phyloP scores from a whole-genome alignment of 2,113 vertebrate genomes.

The Campylorhamphus procurvoides region DNA sequence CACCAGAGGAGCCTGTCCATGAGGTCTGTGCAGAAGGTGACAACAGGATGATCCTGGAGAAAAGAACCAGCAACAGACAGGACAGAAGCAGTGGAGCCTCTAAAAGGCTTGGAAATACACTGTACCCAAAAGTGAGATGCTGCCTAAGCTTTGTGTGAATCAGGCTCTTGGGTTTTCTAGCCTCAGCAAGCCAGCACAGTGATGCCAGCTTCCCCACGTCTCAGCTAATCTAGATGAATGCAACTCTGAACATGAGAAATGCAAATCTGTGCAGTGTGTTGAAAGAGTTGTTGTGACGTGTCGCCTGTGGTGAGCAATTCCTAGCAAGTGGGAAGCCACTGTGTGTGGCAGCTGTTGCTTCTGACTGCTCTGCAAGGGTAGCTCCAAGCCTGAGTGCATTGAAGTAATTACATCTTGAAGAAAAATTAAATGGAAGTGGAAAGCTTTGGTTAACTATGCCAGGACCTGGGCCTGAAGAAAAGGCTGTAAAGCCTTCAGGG shows the following conservation, averaged over 20 bases:
- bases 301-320: constrained; percentile 14
- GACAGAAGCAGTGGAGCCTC: neutral
- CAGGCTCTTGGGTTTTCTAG: neutral
- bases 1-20: neutral
- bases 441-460: neutral
- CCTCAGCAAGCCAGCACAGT: neutral
- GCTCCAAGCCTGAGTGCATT: neutral
- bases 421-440: neutral
- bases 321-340: constrained; percentile 24
- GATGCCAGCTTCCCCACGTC: neutral
- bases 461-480: neutral
- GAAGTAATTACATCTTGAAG: neutral
- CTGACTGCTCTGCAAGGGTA: neutral
- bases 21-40: neutral
- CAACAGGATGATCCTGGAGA: neutral
- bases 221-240: neutral
- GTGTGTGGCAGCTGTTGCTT: constrained; percentile 6
- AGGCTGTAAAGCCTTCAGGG: neutral
- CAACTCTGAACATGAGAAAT: neutral
- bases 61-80: neutral
- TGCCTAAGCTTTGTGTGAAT: neutral
- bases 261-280: neutral
- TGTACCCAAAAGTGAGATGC: neutral
- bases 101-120: neutral
- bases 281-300: constrained; percentile 25